phyloP scores from a whole-genome alignment of 2,113 vertebrate species.

The Gracilinanus agilis region DNA sequence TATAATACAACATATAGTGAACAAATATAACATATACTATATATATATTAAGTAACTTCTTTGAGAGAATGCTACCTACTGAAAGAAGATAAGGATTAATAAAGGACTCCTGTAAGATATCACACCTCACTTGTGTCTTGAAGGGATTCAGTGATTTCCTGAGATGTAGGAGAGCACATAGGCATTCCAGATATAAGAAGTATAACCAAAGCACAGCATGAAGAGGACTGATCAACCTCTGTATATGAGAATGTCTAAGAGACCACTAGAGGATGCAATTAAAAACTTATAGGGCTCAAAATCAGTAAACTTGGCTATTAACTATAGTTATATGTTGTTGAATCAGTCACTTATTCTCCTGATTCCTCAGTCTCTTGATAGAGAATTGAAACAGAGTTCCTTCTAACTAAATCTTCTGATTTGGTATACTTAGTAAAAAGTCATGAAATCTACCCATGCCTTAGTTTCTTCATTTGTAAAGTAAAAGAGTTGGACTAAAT shows the following conservation, averaged over 20 bases:
- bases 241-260: too few species aligned
- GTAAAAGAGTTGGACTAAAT: background rate
- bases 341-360: background rate
- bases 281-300: background rate
- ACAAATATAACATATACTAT: background rate
- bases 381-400: too few species aligned
- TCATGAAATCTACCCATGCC: background rate
- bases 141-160: background rate
- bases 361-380: too few species aligned
- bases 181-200: background rate
- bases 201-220: too few species aligned
- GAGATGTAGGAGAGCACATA: background rate
- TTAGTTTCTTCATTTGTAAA: background rate
- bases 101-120: background rate
- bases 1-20: background rate
- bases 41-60: background rate
- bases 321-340: background rate
- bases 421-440: background rate
- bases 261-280: too few species aligned
- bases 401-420: too few species aligned
- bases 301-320: background rate
- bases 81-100: background rate
- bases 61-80: background rate
- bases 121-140: background rate
- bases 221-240: too few species aligned